Percentiles rank a stretch among this genome's conserved stretches.
phyloP scores from a whole-genome alignment of 2,797 vertebrate genomes.

The Parauchenoglanis ngamensis region DNA sequence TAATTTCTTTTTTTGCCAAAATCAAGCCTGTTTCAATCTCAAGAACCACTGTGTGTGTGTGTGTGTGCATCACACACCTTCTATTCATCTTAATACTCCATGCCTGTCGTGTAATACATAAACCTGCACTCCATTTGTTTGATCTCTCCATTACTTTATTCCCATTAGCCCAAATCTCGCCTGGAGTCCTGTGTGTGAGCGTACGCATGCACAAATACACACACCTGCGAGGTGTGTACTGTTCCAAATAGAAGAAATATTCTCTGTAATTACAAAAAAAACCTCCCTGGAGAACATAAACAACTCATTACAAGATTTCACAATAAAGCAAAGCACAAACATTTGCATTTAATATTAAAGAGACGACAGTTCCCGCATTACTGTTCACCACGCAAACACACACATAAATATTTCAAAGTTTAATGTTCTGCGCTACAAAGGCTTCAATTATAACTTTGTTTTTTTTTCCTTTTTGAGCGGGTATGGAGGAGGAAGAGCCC shows the following conservation, averaged over 20 bases:
- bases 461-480: slow-evolving; percentile 31
- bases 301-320: slow-evolving; percentile 47
- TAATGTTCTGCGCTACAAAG: slow-evolving; percentile 53
- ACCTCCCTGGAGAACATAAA: slow-evolving; percentile 37
- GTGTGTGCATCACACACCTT: background rate
- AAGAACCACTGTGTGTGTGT: background rate
- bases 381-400: slow-evolving; percentile 42
- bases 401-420: slow-evolving; percentile 56
- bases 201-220: background rate
- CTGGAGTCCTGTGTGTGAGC: slow-evolving; percentile 16
- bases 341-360: slow-evolving; percentile 57
- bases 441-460: slow-evolving; percentile 58
- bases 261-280: slow-evolving; percentile 16
- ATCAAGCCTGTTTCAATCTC: background rate
- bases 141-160: slow-evolving; percentile 33
- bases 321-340: slow-evolving; percentile 49
- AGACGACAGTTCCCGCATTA: slow-evolving; percentile 36
- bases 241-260: slow-evolving; percentile 41
- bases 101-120: slow-evolving; percentile 14
- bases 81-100: slow-evolving; percentile 38
- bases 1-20: background rate
- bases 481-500: slow-evolving; percentile 35
- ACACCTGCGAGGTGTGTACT: slow-evolving; percentile 11
- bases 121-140: slow-evolving; percentile 12
- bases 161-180: slow-evolving; percentile 29